Evolutionary conservation across 2,888 invertebrate species (phyloP).

Genomic region (Chrysotoxum bicinctum): DNA sequence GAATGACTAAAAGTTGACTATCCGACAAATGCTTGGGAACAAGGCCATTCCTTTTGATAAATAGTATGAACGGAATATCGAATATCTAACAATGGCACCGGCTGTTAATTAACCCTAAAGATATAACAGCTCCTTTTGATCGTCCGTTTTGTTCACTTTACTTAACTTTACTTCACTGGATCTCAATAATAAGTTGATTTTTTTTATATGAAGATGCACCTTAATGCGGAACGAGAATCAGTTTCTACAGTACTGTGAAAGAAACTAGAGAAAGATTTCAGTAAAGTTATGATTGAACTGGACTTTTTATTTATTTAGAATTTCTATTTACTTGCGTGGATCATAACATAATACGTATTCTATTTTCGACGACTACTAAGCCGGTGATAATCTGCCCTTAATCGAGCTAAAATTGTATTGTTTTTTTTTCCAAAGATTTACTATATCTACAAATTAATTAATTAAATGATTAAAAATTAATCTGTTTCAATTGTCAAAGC

Average conservation of each 20-base stretch:
- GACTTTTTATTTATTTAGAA: too few relatives aligned
- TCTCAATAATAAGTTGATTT: conserved; percentile 60
- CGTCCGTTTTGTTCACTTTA: conserved; percentile 33
- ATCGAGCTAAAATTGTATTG: too few relatives aligned
- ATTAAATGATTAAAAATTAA: too few relatives aligned
- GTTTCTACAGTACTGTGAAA: not conserved
- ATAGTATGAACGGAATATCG: conserved; percentile 32
- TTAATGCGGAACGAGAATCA: not conserved
- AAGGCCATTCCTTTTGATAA: not conserved
- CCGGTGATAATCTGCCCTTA: too few relatives aligned
- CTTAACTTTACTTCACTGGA: conserved; percentile 49
- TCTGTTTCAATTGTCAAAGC: too few relatives aligned
- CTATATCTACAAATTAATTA: too few relatives aligned
- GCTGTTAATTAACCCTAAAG: conserved; percentile 67
- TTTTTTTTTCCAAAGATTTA: too few relatives aligned
- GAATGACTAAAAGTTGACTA: not conserved
- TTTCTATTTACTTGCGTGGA: too few relatives aligned
- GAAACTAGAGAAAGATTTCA: not conserved
- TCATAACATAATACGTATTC: too few relatives aligned
- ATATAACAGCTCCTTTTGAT: conserved; percentile 42
- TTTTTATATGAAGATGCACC: conserved; percentile 8
- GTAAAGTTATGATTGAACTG: too few relatives aligned
- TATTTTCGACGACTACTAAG: too few relatives aligned
- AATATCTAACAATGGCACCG: conserved; percentile 48
- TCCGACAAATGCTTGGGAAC: not conserved